Base-by-base conservation (phyloP, 2,888 invertebrate species). In the Maniola hyperantus region DNA sequence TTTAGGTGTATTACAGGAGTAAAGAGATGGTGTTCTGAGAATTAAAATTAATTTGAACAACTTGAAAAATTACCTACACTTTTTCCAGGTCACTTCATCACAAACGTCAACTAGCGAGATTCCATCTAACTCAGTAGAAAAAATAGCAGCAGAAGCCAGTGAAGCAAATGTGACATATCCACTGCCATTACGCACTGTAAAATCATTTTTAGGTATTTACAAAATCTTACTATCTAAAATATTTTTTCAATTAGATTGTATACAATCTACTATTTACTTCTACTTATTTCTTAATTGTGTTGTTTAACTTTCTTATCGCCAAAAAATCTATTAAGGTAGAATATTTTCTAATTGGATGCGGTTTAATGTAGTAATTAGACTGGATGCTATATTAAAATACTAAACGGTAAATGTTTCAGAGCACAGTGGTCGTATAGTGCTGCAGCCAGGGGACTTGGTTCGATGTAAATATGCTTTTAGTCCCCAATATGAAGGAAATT, bases 391-490 rank as follows among this genome's bases (percentile, higher is more conserved):
- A n/a, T n/a, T n/a, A n/a, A n/a, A n/a, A n/a, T n/a, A n/a, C n/a
- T n/a, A n/a, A n/a, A n/a, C 4, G 39, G 10, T 39, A 2, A 34
- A 57, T n/a, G 20, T 61, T 61, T 68, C 67, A 89, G 90, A 74
- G 50, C 74, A 76, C n/a, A 66, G 65, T 4, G 67, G 71, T 5
- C 85, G 91, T 44, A 69, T 91, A 66, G 77, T 90, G 15, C 72
- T 92, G 65, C 76, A 85, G 63, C 87, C 91, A 10, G 91, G 91
- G 13, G 91, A 91, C 69, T 79, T 92, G 5, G 77, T 91, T 6
- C 77, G 92, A 69, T 91, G 89, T 72, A 92, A 91, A 81, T 92
- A 89, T 77, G 79, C 88, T 0, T 92, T 91, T 71, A 87, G 77
- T 69, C 92, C 92, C 10, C 81, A 83, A 77, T 66, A 74, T 1